Evolutionary conservation across 2,113 vertebrate genomes (phyloP).

Genomic region (Paratilapia polleni): DNA sequence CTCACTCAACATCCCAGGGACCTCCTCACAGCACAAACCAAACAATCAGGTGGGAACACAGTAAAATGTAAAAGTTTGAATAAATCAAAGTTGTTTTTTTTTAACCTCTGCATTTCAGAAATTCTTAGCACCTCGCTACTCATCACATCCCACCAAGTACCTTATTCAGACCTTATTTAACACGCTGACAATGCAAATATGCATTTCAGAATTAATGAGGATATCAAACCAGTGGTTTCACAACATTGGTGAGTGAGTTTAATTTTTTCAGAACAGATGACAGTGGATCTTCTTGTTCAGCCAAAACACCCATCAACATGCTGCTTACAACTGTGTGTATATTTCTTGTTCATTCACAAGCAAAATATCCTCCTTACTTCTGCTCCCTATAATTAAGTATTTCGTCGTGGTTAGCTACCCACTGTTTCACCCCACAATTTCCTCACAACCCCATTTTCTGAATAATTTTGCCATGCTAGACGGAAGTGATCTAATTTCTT

Average conservation of each 20-base stretch:
- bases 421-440: constrained; percentile 20
- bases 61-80: not conserved
- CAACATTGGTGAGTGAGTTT: not conserved
- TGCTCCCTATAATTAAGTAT: constrained; percentile 35
- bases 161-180: not conserved
- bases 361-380: constrained; percentile 21
- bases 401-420: constrained; percentile 8
- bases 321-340: constrained; percentile 1
- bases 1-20: constrained; percentile 87
- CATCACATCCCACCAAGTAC: not conserved
- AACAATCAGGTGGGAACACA: constrained; percentile 84
- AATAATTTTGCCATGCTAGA: constrained; percentile 16
- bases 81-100: not conserved
- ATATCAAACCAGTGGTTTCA: not conserved
- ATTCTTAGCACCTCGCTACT: not conserved
- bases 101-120: not conserved
- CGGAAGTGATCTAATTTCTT: constrained; percentile 29
- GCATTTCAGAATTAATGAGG: not conserved
- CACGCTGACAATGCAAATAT: not conserved
- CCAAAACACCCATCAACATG: not conserved
- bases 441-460: constrained; percentile 14
- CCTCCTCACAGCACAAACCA: constrained; percentile 78
- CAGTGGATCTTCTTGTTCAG: not conserved
- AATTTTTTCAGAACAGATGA: constrained; percentile 11
- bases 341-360: not conserved